phyloP scores from a whole-genome alignment of 2,797 vertebrate species.

The Sebastes hubbsi region DNA sequence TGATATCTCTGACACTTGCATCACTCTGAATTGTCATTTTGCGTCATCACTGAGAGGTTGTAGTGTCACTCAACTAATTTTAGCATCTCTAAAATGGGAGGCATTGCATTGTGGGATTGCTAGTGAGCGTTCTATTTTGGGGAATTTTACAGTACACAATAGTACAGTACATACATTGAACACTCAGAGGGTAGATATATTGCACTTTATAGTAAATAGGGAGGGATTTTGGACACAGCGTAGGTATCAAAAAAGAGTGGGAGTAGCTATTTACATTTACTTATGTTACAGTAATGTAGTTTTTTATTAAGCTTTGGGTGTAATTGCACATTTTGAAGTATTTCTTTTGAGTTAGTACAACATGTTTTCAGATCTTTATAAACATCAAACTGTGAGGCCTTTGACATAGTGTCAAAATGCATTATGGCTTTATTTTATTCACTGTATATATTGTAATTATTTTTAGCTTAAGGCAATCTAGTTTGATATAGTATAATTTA shows the following conservation, averaged over 20 bases:
- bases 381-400: neutral
- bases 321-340: neutral
- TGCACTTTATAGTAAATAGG: too few relatives aligned
- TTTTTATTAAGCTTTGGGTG: neutral
- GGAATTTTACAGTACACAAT: neutral
- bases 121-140: too few relatives aligned
- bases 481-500: neutral
- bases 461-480: neutral
- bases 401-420: neutral
- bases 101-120: neutral
- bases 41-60: too few relatives aligned
- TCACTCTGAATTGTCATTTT: too few relatives aligned
- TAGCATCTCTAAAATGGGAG: too few relatives aligned
- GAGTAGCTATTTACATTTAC: neutral
- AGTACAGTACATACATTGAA: neutral
- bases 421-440: neutral
- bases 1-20: too few relatives aligned
- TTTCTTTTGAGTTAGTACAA: neutral
- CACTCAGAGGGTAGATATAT: too few relatives aligned
- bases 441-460: neutral
- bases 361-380: neutral
- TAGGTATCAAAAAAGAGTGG: neutral
- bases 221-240: neutral
- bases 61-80: too few relatives aligned
- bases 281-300: neutral